Conservation (phyloP, 2,797 vertebrate genomes). For the Gallinago nigripennis region DNA sequence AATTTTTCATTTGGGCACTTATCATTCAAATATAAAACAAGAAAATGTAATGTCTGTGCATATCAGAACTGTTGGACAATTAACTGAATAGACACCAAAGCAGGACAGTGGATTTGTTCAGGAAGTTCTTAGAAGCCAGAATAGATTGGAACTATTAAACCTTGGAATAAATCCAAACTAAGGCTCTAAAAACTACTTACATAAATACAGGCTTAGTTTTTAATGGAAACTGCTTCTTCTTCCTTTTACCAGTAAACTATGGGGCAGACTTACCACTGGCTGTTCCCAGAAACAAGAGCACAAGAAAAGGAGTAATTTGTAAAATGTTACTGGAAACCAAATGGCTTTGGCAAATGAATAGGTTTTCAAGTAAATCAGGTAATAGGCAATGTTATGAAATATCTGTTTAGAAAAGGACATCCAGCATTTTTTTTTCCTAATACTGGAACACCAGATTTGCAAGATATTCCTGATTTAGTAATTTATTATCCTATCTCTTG, state of each 20-base stretch:
- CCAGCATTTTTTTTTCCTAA: neutral
- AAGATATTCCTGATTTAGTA: neutral
- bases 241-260: constrained; percentile 22
- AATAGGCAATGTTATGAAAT: neutral
- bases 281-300: constrained; percentile 5
- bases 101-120: neutral
- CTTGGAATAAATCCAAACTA: constrained; percentile 32
- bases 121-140: constrained; percentile 6
- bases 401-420: neutral
- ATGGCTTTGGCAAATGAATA: neutral
- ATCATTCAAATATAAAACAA: neutral
- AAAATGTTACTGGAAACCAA: constrained; percentile 38
- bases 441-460: neutral
- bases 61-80: neutral
- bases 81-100: neutral
- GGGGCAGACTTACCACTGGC: neutral
- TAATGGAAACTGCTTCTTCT: constrained; percentile 4
- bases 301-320: neutral
- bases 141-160: constrained; percentile 39
- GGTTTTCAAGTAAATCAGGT: neutral
- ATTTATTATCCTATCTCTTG: neutral
- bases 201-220: constrained; percentile 1
- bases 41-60: neutral
- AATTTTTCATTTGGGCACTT: neutral
- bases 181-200: constrained; percentile 21